phyloP scores from a whole-genome alignment of 2,797 vertebrate species.

The Percopsis omiscomaycus region DNA sequence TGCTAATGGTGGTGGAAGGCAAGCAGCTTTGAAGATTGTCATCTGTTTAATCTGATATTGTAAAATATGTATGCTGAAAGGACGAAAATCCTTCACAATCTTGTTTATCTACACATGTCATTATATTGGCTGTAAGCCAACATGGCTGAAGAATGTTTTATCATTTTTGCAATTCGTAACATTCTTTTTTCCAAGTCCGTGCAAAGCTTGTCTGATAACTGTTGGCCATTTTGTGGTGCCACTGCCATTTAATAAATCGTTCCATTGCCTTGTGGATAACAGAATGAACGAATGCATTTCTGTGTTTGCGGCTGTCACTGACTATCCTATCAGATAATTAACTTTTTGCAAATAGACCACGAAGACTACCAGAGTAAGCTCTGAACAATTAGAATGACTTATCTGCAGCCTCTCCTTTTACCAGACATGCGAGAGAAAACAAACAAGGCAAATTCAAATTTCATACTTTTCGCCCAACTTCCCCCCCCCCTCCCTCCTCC shows the following conservation, averaged over 20 bases:
- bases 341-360: constrained; percentile 82
- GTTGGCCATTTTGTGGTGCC: constrained; percentile 71
- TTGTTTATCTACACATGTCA: constrained; percentile 21
- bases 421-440: constrained; percentile 58
- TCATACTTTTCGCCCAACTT: constrained; percentile 56
- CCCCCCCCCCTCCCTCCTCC: constrained; percentile 31
- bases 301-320: constrained; percentile 76
- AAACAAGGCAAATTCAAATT: constrained; percentile 69
- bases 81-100: constrained; percentile 18
- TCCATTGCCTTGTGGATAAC: constrained; percentile 80
- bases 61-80: constrained; percentile 24
- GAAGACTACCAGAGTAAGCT: constrained; percentile 68
- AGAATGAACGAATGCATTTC: constrained; percentile 77
- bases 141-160: constrained; percentile 60
- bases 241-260: constrained; percentile 77
- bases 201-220: constrained; percentile 68
- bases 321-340: constrained; percentile 89
- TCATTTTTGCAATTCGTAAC: constrained; percentile 59
- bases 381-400: constrained; percentile 74
- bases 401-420: constrained; percentile 65
- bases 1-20: constrained; percentile 35
- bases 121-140: constrained; percentile 45
- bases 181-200: constrained; percentile 62
- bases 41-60: constrained; percentile 36
- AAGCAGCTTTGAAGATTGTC: constrained; percentile 45